Conservation (phyloP, 2,888 invertebrate species). For the Ormyrus nitidulus region DNA sequence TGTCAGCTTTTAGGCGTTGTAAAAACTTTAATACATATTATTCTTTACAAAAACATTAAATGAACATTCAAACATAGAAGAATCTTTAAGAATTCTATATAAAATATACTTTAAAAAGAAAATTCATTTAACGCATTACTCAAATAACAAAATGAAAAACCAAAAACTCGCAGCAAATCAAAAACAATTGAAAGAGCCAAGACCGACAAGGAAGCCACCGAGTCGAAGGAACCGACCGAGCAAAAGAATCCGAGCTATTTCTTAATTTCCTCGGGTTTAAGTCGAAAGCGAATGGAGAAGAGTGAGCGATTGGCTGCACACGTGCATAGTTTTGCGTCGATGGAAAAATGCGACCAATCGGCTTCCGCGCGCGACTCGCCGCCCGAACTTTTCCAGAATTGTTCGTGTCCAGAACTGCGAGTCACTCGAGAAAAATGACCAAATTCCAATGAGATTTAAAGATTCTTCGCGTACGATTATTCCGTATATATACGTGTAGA, state of each 20-base stretch:
- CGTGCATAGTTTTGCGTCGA: not conserved
- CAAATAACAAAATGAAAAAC: not conserved
- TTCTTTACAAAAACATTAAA: no score
- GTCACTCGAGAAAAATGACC: no score
- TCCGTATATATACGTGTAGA: no score
- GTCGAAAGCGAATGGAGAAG: not conserved
- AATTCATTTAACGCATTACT: not conserved
- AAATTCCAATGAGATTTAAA: no score
- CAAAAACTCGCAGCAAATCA: not conserved
- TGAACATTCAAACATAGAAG: not conserved
- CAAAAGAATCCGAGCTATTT: constrained; percentile 28
- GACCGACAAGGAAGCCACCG: not conserved
- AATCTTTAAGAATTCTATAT: not conserved
- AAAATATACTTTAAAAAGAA: not conserved
- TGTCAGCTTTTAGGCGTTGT: not conserved
- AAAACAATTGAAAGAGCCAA: not conserved
- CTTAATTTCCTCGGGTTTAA: constrained; percentile 4
- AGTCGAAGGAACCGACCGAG: no score
- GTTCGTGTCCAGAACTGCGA: not conserved
- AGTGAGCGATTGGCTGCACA: not conserved
- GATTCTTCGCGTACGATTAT: no score
- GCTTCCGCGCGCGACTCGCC: no score
- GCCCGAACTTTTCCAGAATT: not conserved
- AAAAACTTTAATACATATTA: no score
- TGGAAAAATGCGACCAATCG: not conserved